These are phyloP conservation scores for Garrulus glandarius DNA, from an alignment of 2,797 vertebrate genomes.

Conservation along the genomic window DNA sequence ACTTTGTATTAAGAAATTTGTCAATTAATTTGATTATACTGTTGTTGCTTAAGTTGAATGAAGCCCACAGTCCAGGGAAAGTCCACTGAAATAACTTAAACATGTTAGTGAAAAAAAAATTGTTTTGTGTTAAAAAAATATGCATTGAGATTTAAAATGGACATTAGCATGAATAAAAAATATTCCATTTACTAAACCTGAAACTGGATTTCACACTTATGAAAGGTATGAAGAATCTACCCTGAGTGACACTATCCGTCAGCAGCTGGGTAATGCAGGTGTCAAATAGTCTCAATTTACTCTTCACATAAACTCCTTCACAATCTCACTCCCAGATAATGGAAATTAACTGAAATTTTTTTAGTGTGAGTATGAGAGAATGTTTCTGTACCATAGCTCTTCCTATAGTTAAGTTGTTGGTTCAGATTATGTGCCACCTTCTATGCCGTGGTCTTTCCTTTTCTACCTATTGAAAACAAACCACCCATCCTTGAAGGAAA, in stretches of 20 bases:
- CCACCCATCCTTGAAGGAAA: neutral
- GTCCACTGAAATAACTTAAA: neutral
- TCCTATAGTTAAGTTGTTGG: neutral
- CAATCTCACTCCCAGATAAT: neutral
- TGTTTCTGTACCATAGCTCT: neutral
- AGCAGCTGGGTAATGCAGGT: neutral
- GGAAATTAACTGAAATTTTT: neutral
- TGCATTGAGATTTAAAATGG: neutral
- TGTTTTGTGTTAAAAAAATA: neutral
- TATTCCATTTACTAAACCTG: fast-evolving
- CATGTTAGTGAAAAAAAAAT: neutral
- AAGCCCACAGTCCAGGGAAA: neutral
- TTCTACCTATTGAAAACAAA: neutral
- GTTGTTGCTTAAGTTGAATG: neutral
- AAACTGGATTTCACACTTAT: neutral
- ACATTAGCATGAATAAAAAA: neutral
- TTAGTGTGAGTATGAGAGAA: neutral
- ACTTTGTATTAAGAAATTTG: neutral
- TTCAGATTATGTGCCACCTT: neutral
- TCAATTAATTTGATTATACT: neutral
- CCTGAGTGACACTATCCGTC: neutral
- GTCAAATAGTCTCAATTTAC: neutral
- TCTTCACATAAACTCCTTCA: neutral
- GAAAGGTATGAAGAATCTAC: neutral
- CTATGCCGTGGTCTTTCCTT: neutral